Evolutionary conservation across 2,113 vertebrate species (phyloP).

Genomic region (Pleuronectes platessa): DNA sequence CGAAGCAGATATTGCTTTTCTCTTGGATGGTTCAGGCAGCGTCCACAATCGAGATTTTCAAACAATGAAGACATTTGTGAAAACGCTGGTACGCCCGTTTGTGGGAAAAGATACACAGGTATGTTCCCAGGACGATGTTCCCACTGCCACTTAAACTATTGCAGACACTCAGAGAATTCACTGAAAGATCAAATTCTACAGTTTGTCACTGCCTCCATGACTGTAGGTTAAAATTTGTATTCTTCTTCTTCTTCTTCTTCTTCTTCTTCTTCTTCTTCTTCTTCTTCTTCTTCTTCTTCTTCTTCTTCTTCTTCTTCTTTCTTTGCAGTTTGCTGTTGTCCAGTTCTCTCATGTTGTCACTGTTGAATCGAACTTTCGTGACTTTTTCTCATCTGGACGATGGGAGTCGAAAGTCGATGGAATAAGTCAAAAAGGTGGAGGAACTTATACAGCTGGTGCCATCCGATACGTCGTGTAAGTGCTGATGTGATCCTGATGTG

Average conservation of each 20-base stretch:
- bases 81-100: slow-evolving; percentile 48
- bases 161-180: too few relatives aligned
- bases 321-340: slow-evolving; percentile 77
- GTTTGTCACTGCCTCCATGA: not conserved
- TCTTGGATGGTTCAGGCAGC: slow-evolving; percentile 81
- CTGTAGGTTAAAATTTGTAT: not conserved
- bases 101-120: slow-evolving; percentile 47
- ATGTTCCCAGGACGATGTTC: not conserved
- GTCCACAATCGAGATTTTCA: rapidly evolving
- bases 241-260: too few relatives aligned
- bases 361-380: slow-evolving; percentile 57
- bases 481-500: not conserved
- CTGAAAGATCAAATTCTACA: too few relatives aligned
- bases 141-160: not conserved
- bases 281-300: too few relatives aligned
- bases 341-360: not conserved
- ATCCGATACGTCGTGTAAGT: slow-evolving; percentile 75
- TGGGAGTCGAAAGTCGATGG: not conserved
- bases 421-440: rapidly evolving
- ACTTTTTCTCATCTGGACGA: rapidly evolving
- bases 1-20: slow-evolving; percentile 76
- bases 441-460: slow-evolving; percentile 52
- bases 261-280: too few relatives aligned
- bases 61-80: slow-evolving; percentile 73
- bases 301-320: not conserved